Conservation (phyloP, 2,888 invertebrate species). For the Drosophila gaucha region DNA sequence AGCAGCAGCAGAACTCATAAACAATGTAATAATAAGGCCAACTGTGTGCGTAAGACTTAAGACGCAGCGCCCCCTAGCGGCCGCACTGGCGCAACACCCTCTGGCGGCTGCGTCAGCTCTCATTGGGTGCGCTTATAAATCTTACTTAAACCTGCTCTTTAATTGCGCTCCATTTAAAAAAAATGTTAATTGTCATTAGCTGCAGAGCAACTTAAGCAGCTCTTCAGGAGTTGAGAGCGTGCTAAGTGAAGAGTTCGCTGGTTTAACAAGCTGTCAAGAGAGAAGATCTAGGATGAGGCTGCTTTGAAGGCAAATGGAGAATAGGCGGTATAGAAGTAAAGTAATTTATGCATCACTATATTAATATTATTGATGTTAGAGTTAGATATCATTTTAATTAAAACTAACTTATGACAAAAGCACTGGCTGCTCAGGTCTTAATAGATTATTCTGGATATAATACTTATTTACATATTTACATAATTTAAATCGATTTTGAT, state of each 20-base stretch:
- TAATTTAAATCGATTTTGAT: no score
- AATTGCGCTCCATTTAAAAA: slow-evolving; percentile 75
- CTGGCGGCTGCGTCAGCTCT: slow-evolving; percentile 31
- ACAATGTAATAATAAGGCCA: slow-evolving; percentile 77
- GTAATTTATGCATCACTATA: no score
- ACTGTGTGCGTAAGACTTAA: slow-evolving; percentile 52
- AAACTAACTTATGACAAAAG: no score
- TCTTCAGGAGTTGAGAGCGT: slow-evolving; percentile 2
- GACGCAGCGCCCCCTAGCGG: slow-evolving; percentile 51
- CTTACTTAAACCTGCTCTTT: slow-evolving; percentile 69
- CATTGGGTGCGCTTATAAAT: slow-evolving; percentile 61
- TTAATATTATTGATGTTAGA: no score
- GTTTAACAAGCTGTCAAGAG: slow-evolving; percentile 3
- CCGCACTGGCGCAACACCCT: slow-evolving; percentile 30
- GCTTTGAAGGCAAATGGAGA: no score
- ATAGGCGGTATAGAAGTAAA: background rate
- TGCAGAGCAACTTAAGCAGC: slow-evolving; percentile 12
- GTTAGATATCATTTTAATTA: no score
- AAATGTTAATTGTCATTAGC: slow-evolving; percentile 75
- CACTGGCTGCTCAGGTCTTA: no score
- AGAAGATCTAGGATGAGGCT: background rate
- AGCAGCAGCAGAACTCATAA: slow-evolving; percentile 62
- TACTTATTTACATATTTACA: no score
- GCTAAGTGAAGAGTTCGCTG: slow-evolving; percentile 19
- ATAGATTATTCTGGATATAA: no score